Conservation (phyloP, 2,797 vertebrate genomes). For the Sciurus vulgaris region DNA sequence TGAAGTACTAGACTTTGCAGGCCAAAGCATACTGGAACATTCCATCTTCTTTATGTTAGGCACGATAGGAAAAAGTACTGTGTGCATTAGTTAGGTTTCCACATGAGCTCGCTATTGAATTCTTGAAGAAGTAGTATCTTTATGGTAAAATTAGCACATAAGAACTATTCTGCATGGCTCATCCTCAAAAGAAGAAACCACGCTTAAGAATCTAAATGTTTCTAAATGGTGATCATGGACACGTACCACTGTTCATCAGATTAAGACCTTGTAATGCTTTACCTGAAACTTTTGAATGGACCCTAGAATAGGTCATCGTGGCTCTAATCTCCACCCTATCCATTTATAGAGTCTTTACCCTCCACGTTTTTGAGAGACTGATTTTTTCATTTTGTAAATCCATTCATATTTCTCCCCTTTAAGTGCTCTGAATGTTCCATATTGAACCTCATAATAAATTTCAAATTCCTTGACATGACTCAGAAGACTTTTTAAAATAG, state of each 20-base stretch:
- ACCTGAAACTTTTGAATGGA: neutral
- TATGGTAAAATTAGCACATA: neutral
- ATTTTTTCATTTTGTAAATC: neutral
- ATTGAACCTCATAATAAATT: conserved; percentile 32
- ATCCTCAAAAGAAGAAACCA: conserved; percentile 27
- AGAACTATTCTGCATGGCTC: neutral
- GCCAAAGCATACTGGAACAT: neutral
- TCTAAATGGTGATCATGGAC: neutral
- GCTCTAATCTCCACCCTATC: neutral
- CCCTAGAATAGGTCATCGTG: neutral
- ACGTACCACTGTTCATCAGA: neutral
- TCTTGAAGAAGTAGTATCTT: neutral
- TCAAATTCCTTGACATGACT: conserved; percentile 15
- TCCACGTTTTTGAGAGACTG: neutral
- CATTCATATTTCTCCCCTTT: neutral
- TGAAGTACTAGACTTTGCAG: neutral
- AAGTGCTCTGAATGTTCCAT: neutral
- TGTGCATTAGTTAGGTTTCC: neutral
- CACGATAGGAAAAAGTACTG: neutral
- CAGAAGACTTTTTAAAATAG: conserved; percentile 39
- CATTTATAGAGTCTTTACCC: neutral
- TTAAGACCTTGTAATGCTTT: neutral
- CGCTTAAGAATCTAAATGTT: neutral
- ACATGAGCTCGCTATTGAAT: neutral
- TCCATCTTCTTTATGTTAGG: neutral